These are phyloP conservation scores for Clarias gariepinus DNA, from an alignment of 2,113 vertebrate species.

Conservation along the genomic window DNA sequence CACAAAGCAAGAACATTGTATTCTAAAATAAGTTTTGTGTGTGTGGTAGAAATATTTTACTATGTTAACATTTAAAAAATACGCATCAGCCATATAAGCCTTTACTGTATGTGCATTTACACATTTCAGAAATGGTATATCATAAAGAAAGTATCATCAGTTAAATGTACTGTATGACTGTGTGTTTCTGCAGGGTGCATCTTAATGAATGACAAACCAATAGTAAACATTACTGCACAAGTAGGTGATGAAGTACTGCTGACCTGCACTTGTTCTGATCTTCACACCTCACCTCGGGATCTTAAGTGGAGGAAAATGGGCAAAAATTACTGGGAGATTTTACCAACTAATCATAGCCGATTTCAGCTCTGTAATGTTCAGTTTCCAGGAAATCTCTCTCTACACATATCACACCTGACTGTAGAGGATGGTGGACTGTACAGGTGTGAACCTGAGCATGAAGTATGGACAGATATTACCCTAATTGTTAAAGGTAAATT, in stretches of 20 bases:
- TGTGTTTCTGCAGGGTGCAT: background rate
- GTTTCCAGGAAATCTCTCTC: background rate
- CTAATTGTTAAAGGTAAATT: slow-evolving; percentile 1
- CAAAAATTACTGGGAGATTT: rapidly evolving
- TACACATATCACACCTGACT: slow-evolving; percentile 11
- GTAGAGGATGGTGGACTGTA: background rate
- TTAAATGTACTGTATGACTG: background rate
- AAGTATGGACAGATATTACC: background rate
- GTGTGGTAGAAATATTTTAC: no score
- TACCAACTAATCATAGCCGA: background rate
- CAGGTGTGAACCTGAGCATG: background rate
- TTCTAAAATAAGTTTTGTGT: no score
- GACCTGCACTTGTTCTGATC: background rate
- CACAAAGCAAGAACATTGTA: no score
- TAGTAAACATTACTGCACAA: background rate
- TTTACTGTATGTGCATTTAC: background rate
- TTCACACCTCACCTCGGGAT: background rate
- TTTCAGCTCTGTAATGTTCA: background rate
- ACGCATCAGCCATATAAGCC: background rate
- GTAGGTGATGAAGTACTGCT: background rate
- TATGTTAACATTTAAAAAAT: background rate
- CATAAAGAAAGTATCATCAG: background rate
- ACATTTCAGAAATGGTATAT: background rate
- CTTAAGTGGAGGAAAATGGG: background rate
- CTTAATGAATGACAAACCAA: background rate